phyloP scores from a whole-genome alignment of 1,140 invertebrate species.

The Lanistes nyassanus region DNA sequence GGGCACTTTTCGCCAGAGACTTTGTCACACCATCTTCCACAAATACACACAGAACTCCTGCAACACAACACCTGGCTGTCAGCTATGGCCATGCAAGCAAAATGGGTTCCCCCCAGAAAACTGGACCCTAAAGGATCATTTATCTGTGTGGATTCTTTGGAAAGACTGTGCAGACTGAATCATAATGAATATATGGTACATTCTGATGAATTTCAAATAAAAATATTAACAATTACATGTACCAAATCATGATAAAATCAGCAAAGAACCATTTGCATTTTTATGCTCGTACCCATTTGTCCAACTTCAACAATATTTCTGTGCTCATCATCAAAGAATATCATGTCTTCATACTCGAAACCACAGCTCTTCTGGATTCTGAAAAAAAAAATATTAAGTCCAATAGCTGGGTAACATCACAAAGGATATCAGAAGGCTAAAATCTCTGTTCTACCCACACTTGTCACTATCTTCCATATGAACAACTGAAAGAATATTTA shows the following conservation, averaged over 20 bases:
- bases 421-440: too few species aligned
- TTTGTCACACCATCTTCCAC: conserved; percentile 37
- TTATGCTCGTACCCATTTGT: conserved; percentile 45
- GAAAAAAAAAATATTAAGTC: too few species aligned
- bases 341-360: conserved; percentile 75
- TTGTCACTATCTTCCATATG: too few species aligned
- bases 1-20: conserved; percentile 22
- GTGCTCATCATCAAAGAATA: conserved; percentile 65
- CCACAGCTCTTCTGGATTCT: conserved; percentile 73
- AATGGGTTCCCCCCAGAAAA: background rate
- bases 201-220: too few species aligned
- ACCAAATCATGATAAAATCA: background rate
- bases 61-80: background rate
- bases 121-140: background rate
- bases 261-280: background rate
- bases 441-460: too few species aligned
- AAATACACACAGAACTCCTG: conserved; percentile 41
- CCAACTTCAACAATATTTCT: conserved; percentile 58
- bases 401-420: too few species aligned
- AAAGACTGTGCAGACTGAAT: background rate
- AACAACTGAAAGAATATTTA: too few species aligned
- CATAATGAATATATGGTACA: background rate
- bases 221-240: too few species aligned
- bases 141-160: background rate
- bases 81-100: too few species aligned